Evolutionary conservation across 1,140 invertebrate genomes (phyloP).

Genomic region (Monochamus saltuarius): DNA sequence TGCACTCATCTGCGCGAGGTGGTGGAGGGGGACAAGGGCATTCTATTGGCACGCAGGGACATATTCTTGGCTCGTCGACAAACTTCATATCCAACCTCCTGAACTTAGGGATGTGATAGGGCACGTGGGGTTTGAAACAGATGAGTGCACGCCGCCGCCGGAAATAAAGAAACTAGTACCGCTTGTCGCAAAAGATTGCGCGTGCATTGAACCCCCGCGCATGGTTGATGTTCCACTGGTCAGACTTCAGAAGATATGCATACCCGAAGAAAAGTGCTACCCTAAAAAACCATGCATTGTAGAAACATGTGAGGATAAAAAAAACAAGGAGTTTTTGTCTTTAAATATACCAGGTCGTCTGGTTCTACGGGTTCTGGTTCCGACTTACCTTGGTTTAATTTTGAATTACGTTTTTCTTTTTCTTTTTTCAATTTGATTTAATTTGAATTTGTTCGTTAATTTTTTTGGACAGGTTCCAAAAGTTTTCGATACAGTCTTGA

Average conservation of each 20-base stretch:
- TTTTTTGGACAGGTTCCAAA: too few species aligned
- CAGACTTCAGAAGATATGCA: slow-evolving; percentile 19
- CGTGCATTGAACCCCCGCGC: slow-evolving; percentile 24
- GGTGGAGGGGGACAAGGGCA: background rate
- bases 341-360: too few species aligned
- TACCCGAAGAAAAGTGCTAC: slow-evolving; percentile 23
- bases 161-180: slow-evolving; percentile 23
- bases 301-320: too few species aligned
- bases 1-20: slow-evolving; percentile 23
- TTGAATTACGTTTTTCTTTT: too few species aligned
- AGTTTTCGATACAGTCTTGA: too few species aligned
- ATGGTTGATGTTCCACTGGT: slow-evolving; percentile 21
- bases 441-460: too few species aligned
- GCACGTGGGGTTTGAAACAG: background rate
- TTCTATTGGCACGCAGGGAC: slow-evolving; percentile 3
- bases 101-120: background rate
- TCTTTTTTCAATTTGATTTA: too few species aligned
- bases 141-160: too few species aligned
- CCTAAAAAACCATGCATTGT: background rate
- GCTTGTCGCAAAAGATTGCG: slow-evolving; percentile 16
- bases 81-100: background rate
- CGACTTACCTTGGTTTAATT: too few species aligned
- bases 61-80: background rate
- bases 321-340: too few species aligned
- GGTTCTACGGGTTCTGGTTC: too few species aligned